phyloP scores from a whole-genome alignment of 1,140 invertebrate species.

The Polypedilum vanderplanki region DNA sequence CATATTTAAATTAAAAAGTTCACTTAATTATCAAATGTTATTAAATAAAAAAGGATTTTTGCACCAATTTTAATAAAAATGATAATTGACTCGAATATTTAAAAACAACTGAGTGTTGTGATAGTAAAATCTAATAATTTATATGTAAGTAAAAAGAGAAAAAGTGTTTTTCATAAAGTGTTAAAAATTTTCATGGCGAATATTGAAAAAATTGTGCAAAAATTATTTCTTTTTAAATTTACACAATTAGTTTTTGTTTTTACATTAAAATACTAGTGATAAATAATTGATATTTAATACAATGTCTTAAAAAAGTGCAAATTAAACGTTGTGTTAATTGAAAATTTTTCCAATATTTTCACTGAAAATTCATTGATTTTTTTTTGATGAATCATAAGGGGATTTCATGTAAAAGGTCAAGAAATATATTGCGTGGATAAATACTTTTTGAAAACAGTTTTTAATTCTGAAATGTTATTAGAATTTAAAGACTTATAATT shows the following conservation, averaged over 20 bases:
- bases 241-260: too few species aligned
- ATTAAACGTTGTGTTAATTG: too few species aligned
- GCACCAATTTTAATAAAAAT: neutral
- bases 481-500: too few species aligned
- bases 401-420: neutral
- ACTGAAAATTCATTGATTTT: neutral
- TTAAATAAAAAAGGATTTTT: neutral
- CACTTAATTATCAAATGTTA: neutral
- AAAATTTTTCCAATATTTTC: too few species aligned
- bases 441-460: too few species aligned
- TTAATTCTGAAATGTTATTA: too few species aligned
- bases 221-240: too few species aligned
- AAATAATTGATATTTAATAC: too few species aligned
- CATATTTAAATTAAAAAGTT: neutral
- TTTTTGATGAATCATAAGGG: neutral
- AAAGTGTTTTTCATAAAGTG: neutral
- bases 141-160: neutral
- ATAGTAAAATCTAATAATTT: neutral
- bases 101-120: neutral
- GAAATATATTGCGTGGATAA: neutral
- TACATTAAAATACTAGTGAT: too few species aligned
- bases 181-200: neutral
- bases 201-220: neutral
- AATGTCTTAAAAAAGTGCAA: too few species aligned
- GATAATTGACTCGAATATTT: neutral